Evolutionary conservation across 2,888 invertebrate genomes (phyloP).

Genomic region (Drosophila monieri): DNA sequence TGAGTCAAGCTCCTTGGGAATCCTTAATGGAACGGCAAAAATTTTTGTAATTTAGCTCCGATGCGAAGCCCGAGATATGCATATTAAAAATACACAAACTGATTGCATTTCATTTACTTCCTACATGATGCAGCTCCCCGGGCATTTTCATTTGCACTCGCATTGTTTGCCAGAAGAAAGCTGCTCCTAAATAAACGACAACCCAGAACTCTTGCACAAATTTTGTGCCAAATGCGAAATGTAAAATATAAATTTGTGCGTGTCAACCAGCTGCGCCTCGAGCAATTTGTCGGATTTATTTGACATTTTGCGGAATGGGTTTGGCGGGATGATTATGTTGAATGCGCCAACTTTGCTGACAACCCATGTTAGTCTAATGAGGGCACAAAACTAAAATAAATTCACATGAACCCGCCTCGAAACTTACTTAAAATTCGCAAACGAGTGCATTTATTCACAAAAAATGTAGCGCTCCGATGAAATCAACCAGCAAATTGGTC

Average conservation of each 20-base stretch:
- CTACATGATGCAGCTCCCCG: conserved; percentile 22
- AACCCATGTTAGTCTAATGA: conserved; percentile 36
- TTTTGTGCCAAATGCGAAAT: conserved; percentile 44
- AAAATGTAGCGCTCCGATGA: conserved; percentile 11
- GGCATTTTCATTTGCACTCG: conserved; percentile 38
- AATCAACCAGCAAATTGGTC: conserved; percentile 37
- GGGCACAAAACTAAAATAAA: conserved; percentile 8
- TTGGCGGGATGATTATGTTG: conserved; percentile 35
- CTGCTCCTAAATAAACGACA: conserved; percentile 59
- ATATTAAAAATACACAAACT: conserved; percentile 51
- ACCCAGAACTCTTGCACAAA: conserved; percentile 32
- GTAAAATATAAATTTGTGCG: conserved; percentile 55
- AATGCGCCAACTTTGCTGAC: conserved; percentile 24
- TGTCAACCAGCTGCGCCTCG: conserved; percentile 45
- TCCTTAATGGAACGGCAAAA: conserved; percentile 37
- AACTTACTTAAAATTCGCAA: background rate
- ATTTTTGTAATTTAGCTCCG: conserved; percentile 45
- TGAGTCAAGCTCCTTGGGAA: conserved; percentile 23
- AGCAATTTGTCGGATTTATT: conserved; percentile 69
- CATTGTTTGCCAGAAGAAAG: conserved; percentile 53
- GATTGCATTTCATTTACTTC: conserved; percentile 54
- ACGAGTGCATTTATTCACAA: background rate
- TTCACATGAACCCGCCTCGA: conserved; percentile 1
- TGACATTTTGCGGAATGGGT: conserved; percentile 52
- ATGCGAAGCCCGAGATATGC: conserved; percentile 28